Conservation (phyloP, 2,113 vertebrate genomes). For the Mustela nigripes region DNA sequence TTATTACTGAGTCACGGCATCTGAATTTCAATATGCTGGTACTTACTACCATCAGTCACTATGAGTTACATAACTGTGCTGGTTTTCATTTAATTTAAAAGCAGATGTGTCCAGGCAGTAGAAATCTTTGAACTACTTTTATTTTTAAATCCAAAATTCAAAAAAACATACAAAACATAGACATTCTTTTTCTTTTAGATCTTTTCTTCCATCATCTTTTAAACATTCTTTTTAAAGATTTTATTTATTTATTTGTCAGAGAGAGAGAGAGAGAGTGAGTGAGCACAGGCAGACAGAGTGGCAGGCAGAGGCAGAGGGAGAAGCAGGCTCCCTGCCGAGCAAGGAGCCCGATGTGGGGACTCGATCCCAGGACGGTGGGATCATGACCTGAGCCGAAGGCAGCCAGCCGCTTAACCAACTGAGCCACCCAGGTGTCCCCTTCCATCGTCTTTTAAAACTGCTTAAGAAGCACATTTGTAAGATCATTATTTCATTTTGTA, state of each 20-base stretch:
- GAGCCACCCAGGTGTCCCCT: background rate
- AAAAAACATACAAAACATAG: background rate
- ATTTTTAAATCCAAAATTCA: slow-evolving; percentile 11
- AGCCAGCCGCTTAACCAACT: too few relatives aligned
- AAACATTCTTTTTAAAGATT: background rate
- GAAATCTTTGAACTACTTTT: background rate
- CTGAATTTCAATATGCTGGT: background rate
- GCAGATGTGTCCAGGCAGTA: background rate
- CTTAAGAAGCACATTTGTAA: background rate
- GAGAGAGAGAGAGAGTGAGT: too few relatives aligned
- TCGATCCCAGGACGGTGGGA: too few relatives aligned
- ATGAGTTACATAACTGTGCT: background rate
- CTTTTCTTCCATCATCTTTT: background rate
- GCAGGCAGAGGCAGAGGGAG: too few relatives aligned
- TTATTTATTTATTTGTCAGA: too few relatives aligned
- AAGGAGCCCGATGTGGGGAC: too few relatives aligned
- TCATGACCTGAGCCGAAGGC: too few relatives aligned
- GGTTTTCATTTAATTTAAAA: background rate
- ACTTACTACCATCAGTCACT: background rate
- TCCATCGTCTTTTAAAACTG: background rate
- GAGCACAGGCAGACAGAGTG: too few relatives aligned
- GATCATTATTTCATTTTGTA: background rate
- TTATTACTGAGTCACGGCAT: background rate
- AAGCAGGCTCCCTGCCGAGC: too few relatives aligned
- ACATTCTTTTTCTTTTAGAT: background rate